phyloP scores from a whole-genome alignment of 1,140 invertebrate genomes.

The Drosophila fuyamai region DNA sequence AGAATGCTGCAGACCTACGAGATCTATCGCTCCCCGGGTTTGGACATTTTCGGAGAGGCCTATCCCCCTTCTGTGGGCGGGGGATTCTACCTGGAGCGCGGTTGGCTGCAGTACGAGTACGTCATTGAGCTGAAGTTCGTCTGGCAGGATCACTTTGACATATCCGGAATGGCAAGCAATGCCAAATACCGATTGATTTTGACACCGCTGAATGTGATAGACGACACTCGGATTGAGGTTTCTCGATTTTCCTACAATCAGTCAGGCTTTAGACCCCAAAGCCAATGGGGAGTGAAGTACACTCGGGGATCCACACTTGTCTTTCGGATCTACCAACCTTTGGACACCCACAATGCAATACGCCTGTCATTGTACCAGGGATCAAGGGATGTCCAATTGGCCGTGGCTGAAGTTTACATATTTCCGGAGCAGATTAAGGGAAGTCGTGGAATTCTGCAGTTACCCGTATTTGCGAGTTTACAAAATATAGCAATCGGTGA shows the following conservation, averaged over 20 bases:
- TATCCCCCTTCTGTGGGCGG: conserved; percentile 86
- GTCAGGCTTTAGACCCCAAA: conserved; percentile 52
- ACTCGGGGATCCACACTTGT: conserved; percentile 49
- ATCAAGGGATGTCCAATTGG: conserved; percentile 11
- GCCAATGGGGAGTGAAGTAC: conserved; percentile 48
- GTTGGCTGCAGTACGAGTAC: conserved; percentile 90
- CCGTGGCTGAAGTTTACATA: conserved; percentile 93
- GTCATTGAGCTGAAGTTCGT: conserved; percentile 93
- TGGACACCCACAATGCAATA: conserved; percentile 50
- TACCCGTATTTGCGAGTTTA: conserved; percentile 77
- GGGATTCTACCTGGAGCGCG: conserved; percentile 87
- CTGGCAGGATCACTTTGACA: conserved; percentile 58
- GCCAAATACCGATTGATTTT: conserved; percentile 46
- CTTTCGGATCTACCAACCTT: conserved; percentile 60
- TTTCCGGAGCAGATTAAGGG: conserved; percentile 77
- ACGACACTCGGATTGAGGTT: conserved; percentile 61
- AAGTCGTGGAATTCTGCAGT: conserved; percentile 90
- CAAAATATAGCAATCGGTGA: conserved; percentile 74
- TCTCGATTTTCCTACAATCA: conserved; percentile 59
- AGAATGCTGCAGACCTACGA: conserved; percentile 83
- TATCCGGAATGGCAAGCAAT: conserved; percentile 7
- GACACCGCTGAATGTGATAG: conserved; percentile 45
- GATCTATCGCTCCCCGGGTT: conserved; percentile 80
- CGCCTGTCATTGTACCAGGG: conserved; percentile 45
- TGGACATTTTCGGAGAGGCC: conserved; percentile 88